Percentiles rank a stretch among this genome's conserved stretches.
These are phyloP conservation scores for Spinus olivaceus DNA, from an alignment of 2,797 vertebrate genomes.

Conservation along the genomic window DNA sequence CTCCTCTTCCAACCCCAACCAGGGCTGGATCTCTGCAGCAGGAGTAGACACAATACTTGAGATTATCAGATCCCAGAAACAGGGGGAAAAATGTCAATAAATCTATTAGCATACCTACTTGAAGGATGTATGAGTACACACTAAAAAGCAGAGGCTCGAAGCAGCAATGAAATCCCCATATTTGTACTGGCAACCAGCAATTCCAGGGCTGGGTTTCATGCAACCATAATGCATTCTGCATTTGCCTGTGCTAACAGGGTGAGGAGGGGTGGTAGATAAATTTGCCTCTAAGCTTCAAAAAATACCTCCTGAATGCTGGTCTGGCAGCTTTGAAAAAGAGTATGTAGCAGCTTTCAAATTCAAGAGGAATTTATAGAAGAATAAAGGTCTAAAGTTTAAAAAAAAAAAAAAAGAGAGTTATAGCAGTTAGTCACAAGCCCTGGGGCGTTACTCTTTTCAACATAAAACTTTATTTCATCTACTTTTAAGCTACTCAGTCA, in stretches of 20 bases:
- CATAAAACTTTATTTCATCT: background rate
- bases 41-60: background rate
- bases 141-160: background rate
- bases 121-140: background rate
- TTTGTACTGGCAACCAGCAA: background rate
- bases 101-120: background rate
- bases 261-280: background rate
- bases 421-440: background rate
- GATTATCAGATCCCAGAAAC: background rate
- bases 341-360: constrained; percentile 8
- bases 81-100: background rate
- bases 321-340: background rate
- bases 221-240: background rate
- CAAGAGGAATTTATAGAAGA: constrained; percentile 4
- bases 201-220: background rate
- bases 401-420: background rate
- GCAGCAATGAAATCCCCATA: background rate
- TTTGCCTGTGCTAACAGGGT: background rate
- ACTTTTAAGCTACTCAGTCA: background rate
- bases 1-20: background rate
- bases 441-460: background rate
- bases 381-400: background rate
- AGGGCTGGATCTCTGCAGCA: background rate
- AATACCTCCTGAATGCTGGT: background rate
- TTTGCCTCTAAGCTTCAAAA: background rate